A percentile compares a stretch with the other conserved stretches of the same genome.
These are phyloP conservation scores for Agrochola macilenta DNA, from an alignment of 2,888 invertebrate genomes.

Conservation along the genomic window DNA sequence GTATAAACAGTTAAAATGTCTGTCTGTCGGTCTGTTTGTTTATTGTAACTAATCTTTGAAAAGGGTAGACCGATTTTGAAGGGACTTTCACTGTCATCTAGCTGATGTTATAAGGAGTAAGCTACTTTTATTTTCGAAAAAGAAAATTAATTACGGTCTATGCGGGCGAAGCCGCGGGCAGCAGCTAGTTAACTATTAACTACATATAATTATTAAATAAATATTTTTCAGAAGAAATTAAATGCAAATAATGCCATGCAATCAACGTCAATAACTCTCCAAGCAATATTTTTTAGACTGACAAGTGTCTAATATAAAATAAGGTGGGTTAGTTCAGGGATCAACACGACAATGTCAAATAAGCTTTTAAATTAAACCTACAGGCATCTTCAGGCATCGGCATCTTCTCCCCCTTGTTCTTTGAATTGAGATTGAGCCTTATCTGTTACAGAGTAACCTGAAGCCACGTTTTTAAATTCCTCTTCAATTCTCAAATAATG, in stretches of 20 bases:
- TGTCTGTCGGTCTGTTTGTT: no score
- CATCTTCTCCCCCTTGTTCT: background rate
- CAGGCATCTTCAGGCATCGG: background rate
- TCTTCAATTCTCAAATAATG: constrained; percentile 80
- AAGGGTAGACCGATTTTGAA: no score
- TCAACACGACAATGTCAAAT: background rate
- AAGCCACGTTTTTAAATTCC: constrained; percentile 61
- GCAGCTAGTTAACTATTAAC: background rate
- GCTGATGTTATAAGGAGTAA: no score
- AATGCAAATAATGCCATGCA: background rate
- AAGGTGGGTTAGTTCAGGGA: background rate
- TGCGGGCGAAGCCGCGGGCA: no score
- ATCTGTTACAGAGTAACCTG: background rate
- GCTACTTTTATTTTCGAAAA: no score
- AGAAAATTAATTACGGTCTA: no score
- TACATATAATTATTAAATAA: background rate
- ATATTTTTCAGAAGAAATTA: background rate
- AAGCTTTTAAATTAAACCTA: background rate
- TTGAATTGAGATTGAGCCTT: background rate
- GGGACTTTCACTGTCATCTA: no score
- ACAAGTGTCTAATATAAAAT: background rate
- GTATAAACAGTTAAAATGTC: no score
- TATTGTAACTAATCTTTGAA: no score
- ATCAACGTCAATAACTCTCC: background rate
- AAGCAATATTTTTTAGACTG: background rate